Conservation (phyloP, 2,888 invertebrate species). For the Hanleya hanleyi region DNA sequence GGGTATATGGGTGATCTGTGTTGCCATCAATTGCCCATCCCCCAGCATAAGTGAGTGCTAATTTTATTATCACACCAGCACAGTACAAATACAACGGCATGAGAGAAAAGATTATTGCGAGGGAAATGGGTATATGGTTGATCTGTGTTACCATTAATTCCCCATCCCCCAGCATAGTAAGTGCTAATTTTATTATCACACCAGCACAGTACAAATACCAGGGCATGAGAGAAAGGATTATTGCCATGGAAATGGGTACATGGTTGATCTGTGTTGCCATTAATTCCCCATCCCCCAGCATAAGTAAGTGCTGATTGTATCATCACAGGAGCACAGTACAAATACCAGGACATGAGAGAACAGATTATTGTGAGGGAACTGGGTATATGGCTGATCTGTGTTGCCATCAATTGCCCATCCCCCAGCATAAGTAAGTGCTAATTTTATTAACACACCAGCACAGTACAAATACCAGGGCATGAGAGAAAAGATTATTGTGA, state of each 20-base stretch:
- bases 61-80: not conserved
- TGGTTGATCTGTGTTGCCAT: not conserved
- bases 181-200: not conserved
- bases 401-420: not conserved
- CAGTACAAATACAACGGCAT: not conserved
- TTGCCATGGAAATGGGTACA: not conserved
- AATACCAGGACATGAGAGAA: not conserved
- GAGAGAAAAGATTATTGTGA: not conserved
- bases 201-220: not conserved
- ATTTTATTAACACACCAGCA: not conserved
- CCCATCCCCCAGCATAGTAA: not conserved
- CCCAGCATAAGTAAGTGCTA: constrained; percentile 40
- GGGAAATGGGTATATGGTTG: not conserved
- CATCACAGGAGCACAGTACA: not conserved
- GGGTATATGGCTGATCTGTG: not conserved
- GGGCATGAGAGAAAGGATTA: too few relatives aligned
- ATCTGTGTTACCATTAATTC: not conserved
- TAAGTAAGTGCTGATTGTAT: not conserved
- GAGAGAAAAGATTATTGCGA: not conserved
- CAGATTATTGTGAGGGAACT: not conserved
- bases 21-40: not conserved
- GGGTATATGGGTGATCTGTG: not conserved
- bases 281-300: not conserved
- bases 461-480: not conserved
- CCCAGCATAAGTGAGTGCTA: not conserved